These are phyloP conservation scores for Eupeodes luniger DNA, from an alignment of 2,888 invertebrate species.

Conservation along the genomic window DNA sequence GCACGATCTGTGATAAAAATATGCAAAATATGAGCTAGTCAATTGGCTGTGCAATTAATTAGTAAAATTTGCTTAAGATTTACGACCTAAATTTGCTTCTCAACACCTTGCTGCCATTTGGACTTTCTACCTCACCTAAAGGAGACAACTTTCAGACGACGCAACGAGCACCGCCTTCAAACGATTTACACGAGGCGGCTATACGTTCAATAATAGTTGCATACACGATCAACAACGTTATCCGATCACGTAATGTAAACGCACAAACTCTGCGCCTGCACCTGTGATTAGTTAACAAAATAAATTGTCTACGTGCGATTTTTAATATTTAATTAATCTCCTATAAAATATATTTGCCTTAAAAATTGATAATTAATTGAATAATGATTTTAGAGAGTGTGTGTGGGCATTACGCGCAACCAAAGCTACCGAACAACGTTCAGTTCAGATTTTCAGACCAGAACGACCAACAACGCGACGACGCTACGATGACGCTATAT, in stretches of 20 bases:
- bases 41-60: slow-evolving; percentile 68
- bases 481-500: too few relatives aligned
- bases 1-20: slow-evolving; percentile 65
- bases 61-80: slow-evolving; percentile 47
- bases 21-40: slow-evolving; percentile 59
- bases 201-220: neutral
- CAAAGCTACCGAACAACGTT: neutral
- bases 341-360: slow-evolving; percentile 63
- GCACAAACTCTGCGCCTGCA: slow-evolving; percentile 44
- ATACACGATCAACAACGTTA: slow-evolving; percentile 18
- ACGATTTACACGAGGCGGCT: neutral
- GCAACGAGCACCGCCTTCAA: neutral
- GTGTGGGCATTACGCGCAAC: neutral
- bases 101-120: slow-evolving; percentile 62
- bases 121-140: slow-evolving; percentile 50
- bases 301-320: slow-evolving; percentile 56
- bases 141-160: neutral
- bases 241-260: slow-evolving; percentile 65
- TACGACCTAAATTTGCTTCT: slow-evolving; percentile 58
- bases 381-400: neutral
- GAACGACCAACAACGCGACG: neutral
- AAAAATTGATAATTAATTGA: slow-evolving; percentile 70
- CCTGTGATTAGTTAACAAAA: slow-evolving; percentile 64
- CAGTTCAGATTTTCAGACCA: neutral
- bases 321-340: slow-evolving; percentile 70